These are phyloP conservation scores for Sebastes hopkinsi DNA, from an alignment of 2,797 vertebrate genomes.

Conservation along the genomic window DNA sequence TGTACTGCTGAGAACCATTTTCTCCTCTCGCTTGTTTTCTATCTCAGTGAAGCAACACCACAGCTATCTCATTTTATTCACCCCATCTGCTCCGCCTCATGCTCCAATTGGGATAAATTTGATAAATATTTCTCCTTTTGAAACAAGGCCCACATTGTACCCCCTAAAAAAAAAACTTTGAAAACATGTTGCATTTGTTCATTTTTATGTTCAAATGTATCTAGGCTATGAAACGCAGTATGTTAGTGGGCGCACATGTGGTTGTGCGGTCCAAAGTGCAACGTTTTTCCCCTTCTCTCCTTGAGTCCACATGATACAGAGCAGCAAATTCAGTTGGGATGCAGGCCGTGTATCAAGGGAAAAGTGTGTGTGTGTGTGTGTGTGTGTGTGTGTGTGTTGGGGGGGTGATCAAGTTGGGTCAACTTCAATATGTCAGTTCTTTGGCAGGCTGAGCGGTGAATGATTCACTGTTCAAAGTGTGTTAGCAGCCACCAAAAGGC, in stretches of 20 bases:
- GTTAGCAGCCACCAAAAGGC: slow-evolving; percentile 37
- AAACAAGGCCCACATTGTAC: slow-evolving; percentile 25
- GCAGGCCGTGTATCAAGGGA: slow-evolving; percentile 9
- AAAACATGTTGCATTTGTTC: neutral
- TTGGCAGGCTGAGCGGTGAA: slow-evolving; percentile 32
- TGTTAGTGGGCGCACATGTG: neutral
- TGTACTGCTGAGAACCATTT: slow-evolving; percentile 8
- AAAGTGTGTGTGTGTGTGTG: too few relatives aligned
- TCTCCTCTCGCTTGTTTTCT: slow-evolving; percentile 18
- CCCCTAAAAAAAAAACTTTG: neutral
- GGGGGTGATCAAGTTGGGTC: slow-evolving; percentile 40
- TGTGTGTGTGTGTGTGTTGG: neutral
- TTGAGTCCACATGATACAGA: slow-evolving; percentile 7
- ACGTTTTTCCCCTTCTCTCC: slow-evolving; percentile 15
- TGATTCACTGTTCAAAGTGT: slow-evolving; percentile 46
- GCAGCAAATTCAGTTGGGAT: neutral
- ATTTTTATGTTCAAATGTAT: slow-evolving; percentile 1
- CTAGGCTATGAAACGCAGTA: neutral
- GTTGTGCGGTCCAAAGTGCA: neutral
- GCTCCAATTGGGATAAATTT: slow-evolving; percentile 52
- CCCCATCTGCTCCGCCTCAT: slow-evolving; percentile 59
- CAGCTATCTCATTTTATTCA: slow-evolving; percentile 49
- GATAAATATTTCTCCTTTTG: slow-evolving; percentile 51
- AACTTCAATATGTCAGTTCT: slow-evolving; percentile 48
- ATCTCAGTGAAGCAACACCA: slow-evolving; percentile 34